These are phyloP conservation scores for Brachymystax lenok DNA, from an alignment of 2,797 vertebrate species.

Conservation along the genomic window DNA sequence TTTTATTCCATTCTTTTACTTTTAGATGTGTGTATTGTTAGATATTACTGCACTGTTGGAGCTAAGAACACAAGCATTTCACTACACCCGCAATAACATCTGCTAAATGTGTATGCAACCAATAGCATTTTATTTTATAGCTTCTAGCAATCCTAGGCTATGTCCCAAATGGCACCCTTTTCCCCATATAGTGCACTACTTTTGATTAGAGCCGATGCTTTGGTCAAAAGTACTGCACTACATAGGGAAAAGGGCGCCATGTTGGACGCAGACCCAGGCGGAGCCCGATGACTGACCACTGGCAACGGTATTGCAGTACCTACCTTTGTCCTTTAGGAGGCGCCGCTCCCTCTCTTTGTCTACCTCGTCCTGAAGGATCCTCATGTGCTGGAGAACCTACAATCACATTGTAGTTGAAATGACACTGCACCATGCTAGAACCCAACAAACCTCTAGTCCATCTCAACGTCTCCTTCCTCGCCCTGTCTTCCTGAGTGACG, in stretches of 20 bases:
- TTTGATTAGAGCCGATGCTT: not conserved
- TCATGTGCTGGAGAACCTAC: slow-evolving; percentile 95
- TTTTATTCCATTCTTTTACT: no score
- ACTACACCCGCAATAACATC: no score
- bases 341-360: slow-evolving; percentile 86
- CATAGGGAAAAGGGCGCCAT: not conserved
- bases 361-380: slow-evolving; percentile 82
- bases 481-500: no score
- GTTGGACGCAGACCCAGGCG: no score
- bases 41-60: no score
- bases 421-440: not conserved
- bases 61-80: no score
- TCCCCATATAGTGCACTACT: not conserved
- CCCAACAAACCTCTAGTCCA: not conserved
- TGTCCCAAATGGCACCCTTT: no score
- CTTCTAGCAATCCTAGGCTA: no score
- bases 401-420: slow-evolving; percentile 16
- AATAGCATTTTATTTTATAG: no score
- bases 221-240: not conserved
- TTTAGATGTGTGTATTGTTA: no score
- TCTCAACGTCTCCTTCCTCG: not conserved
- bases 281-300: not conserved
- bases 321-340: slow-evolving; percentile 87
- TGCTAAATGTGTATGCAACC: no score
- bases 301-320: slow-evolving; percentile 7